Evolutionary conservation across 2,797 vertebrate species (phyloP), one percentile per base, ranked within the genome.

Genomic region (Betta splendens): DNA sequence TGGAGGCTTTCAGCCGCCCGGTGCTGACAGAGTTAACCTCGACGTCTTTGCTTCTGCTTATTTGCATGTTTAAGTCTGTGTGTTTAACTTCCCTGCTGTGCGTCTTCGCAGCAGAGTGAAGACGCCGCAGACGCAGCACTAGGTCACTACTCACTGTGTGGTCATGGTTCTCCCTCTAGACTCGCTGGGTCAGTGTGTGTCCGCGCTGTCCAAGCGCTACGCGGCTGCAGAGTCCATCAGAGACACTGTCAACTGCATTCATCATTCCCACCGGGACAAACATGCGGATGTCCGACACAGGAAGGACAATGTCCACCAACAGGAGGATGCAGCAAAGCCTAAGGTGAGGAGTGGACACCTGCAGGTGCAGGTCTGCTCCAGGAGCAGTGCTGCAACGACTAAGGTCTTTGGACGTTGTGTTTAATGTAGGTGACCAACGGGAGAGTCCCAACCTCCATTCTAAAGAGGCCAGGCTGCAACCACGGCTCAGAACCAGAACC

Each of bases 381-480:
- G n/a, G n/a, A n/a, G n/a, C n/a, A n/a, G n/a, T n/a, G n/a, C 32
- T 57, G 21, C 37, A 43, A 35, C 46, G 11, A 35, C 6, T 20
- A 3, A 37, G 25, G 7, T 64, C 16, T 67, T 43, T 12, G 33
- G 46, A 20, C 55, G 10, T 22, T 57, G 8, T 63, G 4, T 69
- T 45, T 65, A 7, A 64, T 44, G 28, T 43, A 93, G 92, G 80
- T 83, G 20, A 75, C 75, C 59, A 86, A 76, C 20, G 48, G 72
- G 53, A 94, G 87, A 86, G 80, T 62, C 48, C 96, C 93, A 65
- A 88, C 91, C 51, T 96, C 96, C 13, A 98, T 98, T 79, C 83
- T 98, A 58, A 94, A 92, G 83, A 93, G 91, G 80, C 81, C 83
- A 21, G 75, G 71, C 5, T 70, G 80, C 48, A 81, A 22, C 54